These are phyloP conservation scores for Gymnorhina tibicen DNA, from an alignment of 2,113 vertebrate genomes.

Conservation along the genomic window DNA sequence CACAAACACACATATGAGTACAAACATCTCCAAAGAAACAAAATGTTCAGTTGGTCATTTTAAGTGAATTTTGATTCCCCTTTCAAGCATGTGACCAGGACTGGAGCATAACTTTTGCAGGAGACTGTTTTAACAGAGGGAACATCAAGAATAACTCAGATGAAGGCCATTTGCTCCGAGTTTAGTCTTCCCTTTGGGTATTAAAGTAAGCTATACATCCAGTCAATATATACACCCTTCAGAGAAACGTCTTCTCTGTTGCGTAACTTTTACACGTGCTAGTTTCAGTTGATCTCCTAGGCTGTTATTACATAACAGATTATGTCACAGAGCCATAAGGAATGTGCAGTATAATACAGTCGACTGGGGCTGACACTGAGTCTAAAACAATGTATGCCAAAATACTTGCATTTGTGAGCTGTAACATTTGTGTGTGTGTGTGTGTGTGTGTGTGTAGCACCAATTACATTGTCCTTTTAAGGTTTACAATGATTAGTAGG, in stretches of 20 bases:
- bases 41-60: slow-evolving; percentile 38
- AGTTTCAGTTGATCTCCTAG: slow-evolving; percentile 49
- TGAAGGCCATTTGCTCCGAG: neutral
- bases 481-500: slow-evolving; percentile 33
- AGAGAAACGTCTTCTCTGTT: neutral
- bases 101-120: neutral
- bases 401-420: slow-evolving; percentile 20
- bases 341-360: slow-evolving; percentile 59
- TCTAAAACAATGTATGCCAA: slow-evolving; percentile 11
- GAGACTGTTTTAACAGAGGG: neutral
- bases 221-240: neutral
- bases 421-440: neutral
- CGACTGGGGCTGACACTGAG: slow-evolving; percentile 8
- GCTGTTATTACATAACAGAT: neutral
- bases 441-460: slow-evolving; percentile 66
- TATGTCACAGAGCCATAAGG: slow-evolving; percentile 24
- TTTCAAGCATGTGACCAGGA: slow-evolving; percentile 8
- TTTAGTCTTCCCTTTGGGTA: slow-evolving; percentile 8
- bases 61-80: neutral
- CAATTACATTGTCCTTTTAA: slow-evolving; percentile 67
- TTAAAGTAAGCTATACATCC: neutral
- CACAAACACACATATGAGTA: neutral
- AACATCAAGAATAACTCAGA: slow-evolving; percentile 6
- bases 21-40: slow-evolving; percentile 14
- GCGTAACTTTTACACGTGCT: neutral